Percentiles rank a stretch among this genome's conserved stretches.
Evolutionary conservation across 2,113 vertebrate genomes (phyloP).

Genomic region (Tilapia sparmanii): DNA sequence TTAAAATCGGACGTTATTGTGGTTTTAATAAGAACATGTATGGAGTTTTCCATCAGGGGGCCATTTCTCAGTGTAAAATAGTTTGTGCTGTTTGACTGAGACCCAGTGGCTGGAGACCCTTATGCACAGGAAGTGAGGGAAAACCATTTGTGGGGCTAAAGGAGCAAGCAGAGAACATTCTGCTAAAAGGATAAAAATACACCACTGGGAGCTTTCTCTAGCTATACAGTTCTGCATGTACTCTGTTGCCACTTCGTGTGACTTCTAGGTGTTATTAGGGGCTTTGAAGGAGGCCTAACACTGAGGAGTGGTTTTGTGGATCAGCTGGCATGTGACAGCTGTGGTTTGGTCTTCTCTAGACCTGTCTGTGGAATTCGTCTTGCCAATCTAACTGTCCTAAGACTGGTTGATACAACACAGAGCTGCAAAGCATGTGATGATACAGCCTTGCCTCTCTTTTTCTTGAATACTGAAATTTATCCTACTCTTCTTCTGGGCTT

Average conservation of each 20-base stretch:
- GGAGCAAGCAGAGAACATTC: conserved; percentile 30
- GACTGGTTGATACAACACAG: background rate
- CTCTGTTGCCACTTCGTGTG: background rate
- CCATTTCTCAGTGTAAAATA: conserved; percentile 35
- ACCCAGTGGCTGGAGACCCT: conserved; percentile 21
- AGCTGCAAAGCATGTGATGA: background rate
- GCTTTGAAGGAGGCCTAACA: background rate
- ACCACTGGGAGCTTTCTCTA: background rate
- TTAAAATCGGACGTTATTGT: conserved; percentile 16
- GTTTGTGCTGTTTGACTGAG: conserved; percentile 18
- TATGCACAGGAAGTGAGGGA: conserved; percentile 55
- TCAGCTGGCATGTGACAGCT: conserved; percentile 40
- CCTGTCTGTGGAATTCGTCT: background rate
- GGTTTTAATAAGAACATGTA: conserved; percentile 29
- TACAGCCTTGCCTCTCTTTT: background rate
- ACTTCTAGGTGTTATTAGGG: conserved; percentile 17
- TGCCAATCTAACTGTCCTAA: background rate
- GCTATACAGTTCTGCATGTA: background rate
- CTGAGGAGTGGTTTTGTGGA: background rate
- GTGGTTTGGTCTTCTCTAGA: background rate
- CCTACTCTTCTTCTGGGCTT: conserved; percentile 25
- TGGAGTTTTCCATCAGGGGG: conserved; percentile 21
- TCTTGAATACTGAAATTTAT: conserved; percentile 1
- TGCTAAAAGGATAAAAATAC: conserved; percentile 33
- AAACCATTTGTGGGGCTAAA: conserved; percentile 38